A percentile compares a stretch with the other conserved stretches of the same genome.
Conservation (phyloP, 1,140 invertebrate species). For the Papilio xuthus region DNA sequence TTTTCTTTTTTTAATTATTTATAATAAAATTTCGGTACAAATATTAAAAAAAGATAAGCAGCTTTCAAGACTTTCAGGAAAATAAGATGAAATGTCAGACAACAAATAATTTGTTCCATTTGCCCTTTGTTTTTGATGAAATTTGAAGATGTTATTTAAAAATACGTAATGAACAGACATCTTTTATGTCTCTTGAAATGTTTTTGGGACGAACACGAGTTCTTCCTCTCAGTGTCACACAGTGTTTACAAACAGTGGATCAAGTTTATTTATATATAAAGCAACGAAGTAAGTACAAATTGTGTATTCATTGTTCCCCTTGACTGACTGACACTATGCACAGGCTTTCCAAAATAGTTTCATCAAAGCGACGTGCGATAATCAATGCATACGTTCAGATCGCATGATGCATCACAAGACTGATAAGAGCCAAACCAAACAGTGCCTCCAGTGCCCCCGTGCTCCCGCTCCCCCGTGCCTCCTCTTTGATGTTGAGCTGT, state of each 20-base stretch:
- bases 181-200: background rate
- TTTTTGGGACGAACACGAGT: background rate
- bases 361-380: background rate
- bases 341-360: background rate
- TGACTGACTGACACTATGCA: background rate
- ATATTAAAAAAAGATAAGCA: conserved; percentile 12
- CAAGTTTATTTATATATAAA: background rate
- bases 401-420: background rate
- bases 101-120: background rate
- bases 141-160: conserved; percentile 2
- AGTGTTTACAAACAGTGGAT: background rate
- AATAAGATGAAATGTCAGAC: background rate
- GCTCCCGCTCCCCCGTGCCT: too few species aligned
- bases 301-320: background rate
- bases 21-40: conserved; percentile 1
- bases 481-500: background rate
- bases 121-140: background rate
- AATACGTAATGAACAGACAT: background rate
- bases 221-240: too few species aligned
- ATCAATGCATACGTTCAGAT: background rate
- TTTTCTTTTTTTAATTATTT: background rate
- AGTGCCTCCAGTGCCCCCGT: background rate
- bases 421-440: background rate
- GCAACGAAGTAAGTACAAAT: background rate
- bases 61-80: conserved; percentile 2